Evolutionary conservation across 1,140 invertebrate species (phyloP), one percentile per base, ranked within the genome.

Genomic region (Branchinecta lynchi): DNA sequence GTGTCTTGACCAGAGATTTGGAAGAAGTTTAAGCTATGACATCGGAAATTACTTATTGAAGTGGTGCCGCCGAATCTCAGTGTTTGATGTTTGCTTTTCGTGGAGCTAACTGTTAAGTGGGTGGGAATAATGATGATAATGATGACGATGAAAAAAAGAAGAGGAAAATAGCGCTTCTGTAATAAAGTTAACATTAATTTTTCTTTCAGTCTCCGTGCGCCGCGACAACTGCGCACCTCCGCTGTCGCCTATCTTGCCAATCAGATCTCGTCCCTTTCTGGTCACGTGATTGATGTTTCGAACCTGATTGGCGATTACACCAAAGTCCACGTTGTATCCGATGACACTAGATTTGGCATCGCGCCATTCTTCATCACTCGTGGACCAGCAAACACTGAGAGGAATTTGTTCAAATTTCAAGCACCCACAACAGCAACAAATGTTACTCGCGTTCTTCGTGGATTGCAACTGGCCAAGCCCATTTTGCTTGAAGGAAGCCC

Each of bases 401-500:
- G 43, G 43, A 65, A 67, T 60, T 73, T 73, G 32, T 92, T 91
- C 76, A 83, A 84, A 2, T 90, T 95, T 73, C 81, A 86, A 65
- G 89, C 93, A 0, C 87, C 89, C 0, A 95, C 90, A 8, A 92
- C 93, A 1, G 84, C 84, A 70, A 77, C 82, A 8, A 99, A 99
- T 82, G 84, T 88, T 3, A 79, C 93, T 43, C 84, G 92, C 74
- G 75, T 99, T 21, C 77, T 98, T 43, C 83, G 95, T 71, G 93
- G 88, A 0, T 79, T 99, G 72, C 91, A 96, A 70, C 79, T 99
- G 69, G 85, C 85, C 66, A 93, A 95, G 77, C 94, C 96, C 0
- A 85, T 99, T 68, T 82, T 99, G 67, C 77, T 99, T 44, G 97
- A 99, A 84, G 97, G 97, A 15, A 93, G 91, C 77, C 97, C 97